Evolutionary conservation across 2,113 vertebrate species (phyloP), one percentile per base, ranked within the genome.

Genomic region (Phoenicopterus ruber): DNA sequence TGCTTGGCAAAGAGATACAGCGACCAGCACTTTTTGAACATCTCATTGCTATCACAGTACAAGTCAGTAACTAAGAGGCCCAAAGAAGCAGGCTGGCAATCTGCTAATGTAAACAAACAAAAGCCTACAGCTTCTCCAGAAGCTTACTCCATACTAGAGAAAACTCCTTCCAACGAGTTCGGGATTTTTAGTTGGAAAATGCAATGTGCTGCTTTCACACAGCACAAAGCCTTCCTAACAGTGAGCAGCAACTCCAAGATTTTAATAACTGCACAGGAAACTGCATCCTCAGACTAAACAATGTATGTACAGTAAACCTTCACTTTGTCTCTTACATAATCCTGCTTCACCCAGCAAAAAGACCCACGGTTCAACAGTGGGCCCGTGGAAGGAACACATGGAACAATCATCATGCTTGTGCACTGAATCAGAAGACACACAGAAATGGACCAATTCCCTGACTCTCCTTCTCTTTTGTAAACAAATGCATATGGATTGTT

Each of bases 351-450:
- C 4, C 32, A 82, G 46, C 31, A 66, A 36, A 31, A 76, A 47
- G 38, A 72, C 15, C 9, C n/a, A 16, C 7, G 7, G 55, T 36
- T 11, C 40, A 83, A 67, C 46, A 69, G 22, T 1, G 1, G 38
- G 26, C 15, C 65, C 50, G 52, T 82, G 50, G 42, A 70, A 82
- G 24, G 25, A 79, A 13, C 47, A 36, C 0, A 1, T 19, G 38
- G 31, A 86, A 77, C n/a, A 49, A 59, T 2, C 57, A 34, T 18
- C 2, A 1, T 0, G 0, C n/a, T 50, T 4, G 1, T 10, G 29
- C 25, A 46, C 28, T 17, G 49, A 74, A 25, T 28, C 25, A 59
- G 81, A 63, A 84, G 32, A 8, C 44, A 62, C 47, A 49, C 2
- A 52, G 18, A 70, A 92, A 46, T 1, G 0, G 28, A 36, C 6